Evolutionary conservation across 2,113 vertebrate genomes (phyloP), one percentile per base, ranked within the genome.

Genomic region (Hemiprocne comata): DNA sequence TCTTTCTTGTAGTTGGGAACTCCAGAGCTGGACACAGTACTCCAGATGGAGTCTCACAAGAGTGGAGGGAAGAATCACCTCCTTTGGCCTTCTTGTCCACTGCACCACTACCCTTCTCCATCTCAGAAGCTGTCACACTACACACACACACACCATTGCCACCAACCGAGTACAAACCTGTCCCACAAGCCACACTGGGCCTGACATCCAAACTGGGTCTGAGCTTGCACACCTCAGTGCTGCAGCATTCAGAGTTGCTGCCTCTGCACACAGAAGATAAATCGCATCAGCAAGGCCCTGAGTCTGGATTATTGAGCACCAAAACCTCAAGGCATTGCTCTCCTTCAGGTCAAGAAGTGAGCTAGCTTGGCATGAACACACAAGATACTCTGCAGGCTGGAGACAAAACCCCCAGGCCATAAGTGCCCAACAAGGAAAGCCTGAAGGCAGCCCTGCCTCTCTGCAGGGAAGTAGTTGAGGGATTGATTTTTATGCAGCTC

Each of bases 391-490:
- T 38, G 46, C 42, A 64, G 42, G 26, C 50, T 74, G 65, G 29
- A 82, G 60, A 48, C 33, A 46, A 77, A 25, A 9, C 26, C 34
- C 21, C 29, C 16, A 14, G 42, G 44, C 40, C 26, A 26, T 4
- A 44, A 54, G 21, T 2, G 1, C 44, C 40, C 1, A 1, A 12
- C 6, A 6, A 2, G 10, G 40, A 26, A 69, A 42, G 42, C 7
- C 48, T 13, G 61, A 54, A 78, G 50, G 9, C 25, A 53, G 29
- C 34, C 33, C 40, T 19, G 10, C 14, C 44, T 36, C 31, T 48
- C 73, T 61, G 25, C 66, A 71, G 61, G 60, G 11, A 11, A 36
- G 26, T 48, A 23, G 17, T 6, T 9, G n/a, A 48, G 51, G 73
- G 33, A 36, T 29, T 25, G 31, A 13, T 26, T 70, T 78, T 48